Base-by-base conservation (phyloP, 64 coral and sea anemone species). In the Actinia tenebrosa region DNA sequence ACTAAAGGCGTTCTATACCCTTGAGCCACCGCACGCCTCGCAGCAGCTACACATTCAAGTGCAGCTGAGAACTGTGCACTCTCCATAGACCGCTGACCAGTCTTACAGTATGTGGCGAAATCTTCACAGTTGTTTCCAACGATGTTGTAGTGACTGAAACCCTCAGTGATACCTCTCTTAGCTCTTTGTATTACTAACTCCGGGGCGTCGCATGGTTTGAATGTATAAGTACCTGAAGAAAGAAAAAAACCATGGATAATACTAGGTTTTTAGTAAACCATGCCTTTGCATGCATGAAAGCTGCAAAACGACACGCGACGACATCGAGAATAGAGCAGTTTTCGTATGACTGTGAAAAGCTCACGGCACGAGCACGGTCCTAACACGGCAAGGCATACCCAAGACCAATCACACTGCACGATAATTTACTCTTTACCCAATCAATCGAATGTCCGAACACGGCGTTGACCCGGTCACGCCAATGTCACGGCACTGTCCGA, bases 81-180 rank as follows among this genome's bases (percentile, higher is more conserved):
- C 47, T 77, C 71, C 64, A 63, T 84, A 78, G 42, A 89, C 6
- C 91, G 80, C 53, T 84, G 86, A 27, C 91, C 91, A 26, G 91
- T 92, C 44, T 92, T 92, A 47, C 91, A 92, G 44, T 88, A 92
- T 7, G 83, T 46, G 4, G 91, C 91, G 27, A 92, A 89, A 79
- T 92, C 91, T 27, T 92, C 91, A 68, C 91, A 92, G 87, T 92
- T 92, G 52, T 83, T 89, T 13, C 91, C 91, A 47, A 92, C 91
- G 16, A 92, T 89, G 53, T 92, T 92, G 69, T 84, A 92, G 55
- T 89, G 86, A 19, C 91, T 85, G 78, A 92, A 92, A 22, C 91
- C 91, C 59, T 92, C 91, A 17, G 26, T 45, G 20, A 92, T 18
- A 19, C 80, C 53, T 62, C 45, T 30, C 47, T 54, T 53, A 13